These are phyloP conservation scores for Chloebia gouldiae DNA, from an alignment of 2,113 vertebrate species.

Conservation along the genomic window DNA sequence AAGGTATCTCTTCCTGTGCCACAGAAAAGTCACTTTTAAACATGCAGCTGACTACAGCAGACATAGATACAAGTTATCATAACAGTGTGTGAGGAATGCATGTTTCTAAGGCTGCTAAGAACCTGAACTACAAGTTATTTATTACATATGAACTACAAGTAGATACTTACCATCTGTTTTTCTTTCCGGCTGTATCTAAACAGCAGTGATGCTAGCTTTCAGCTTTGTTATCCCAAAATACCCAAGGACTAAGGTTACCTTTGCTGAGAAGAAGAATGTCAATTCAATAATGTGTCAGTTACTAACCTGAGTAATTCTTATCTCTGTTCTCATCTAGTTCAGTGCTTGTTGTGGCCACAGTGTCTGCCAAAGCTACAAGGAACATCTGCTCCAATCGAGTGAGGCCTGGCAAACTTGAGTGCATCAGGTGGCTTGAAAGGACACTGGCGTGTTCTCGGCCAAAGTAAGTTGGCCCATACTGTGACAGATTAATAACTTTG, in stretches of 20 bases:
- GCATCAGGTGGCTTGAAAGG: constrained; percentile 97
- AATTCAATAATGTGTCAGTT: background rate
- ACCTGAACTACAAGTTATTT: background rate
- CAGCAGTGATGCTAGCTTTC: background rate
- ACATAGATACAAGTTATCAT: background rate
- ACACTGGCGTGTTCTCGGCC: constrained; percentile 95
- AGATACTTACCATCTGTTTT: background rate
- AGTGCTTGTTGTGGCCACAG: constrained; percentile 93
- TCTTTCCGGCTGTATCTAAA: background rate
- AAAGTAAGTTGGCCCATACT: constrained; percentile 94
- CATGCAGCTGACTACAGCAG: background rate
- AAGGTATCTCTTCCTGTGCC: constrained; percentile 88
- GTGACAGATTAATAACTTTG: constrained; percentile 94
- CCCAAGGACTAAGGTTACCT: background rate
- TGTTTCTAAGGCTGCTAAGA: background rate
- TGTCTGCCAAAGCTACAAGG: constrained; percentile 95
- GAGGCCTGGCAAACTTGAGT: constrained; percentile 95
- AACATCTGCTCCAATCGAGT: constrained; percentile 99
- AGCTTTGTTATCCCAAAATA: background rate
- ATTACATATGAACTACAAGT: background rate
- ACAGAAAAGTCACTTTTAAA: background rate
- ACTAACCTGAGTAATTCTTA: constrained; percentile 88
- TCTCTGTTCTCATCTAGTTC: constrained; percentile 89
- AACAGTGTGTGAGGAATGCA: background rate
- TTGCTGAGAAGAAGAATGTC: background rate